Evolutionary conservation across 2,797 vertebrate species (phyloP).

Genomic region (Salmo trutta): DNA sequence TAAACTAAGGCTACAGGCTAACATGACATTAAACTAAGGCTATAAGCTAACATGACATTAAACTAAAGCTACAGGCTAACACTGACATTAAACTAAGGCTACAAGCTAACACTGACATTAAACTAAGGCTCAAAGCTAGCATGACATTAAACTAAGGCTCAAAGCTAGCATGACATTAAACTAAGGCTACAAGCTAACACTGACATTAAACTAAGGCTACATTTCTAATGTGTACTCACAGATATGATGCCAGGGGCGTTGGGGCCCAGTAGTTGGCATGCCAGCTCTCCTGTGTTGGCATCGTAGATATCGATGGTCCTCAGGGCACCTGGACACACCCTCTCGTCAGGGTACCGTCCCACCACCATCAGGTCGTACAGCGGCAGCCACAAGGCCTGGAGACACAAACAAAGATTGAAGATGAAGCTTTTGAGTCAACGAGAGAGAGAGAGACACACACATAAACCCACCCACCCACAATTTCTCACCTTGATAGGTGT

Average conservation of each 20-base stretch:
- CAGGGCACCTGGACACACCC: conserved; percentile 76
- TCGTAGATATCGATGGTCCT: conserved; percentile 90
- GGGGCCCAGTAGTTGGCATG: conserved; percentile 84
- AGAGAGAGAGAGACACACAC: background rate
- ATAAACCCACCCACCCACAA: background rate
- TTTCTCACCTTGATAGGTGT: conserved; percentile 89
- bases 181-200: too few relatives aligned
- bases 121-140: too few relatives aligned
- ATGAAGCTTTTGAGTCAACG: background rate
- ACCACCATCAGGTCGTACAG: conserved; percentile 87
- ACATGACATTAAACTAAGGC: too few relatives aligned
- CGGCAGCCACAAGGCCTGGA: conserved; percentile 94
- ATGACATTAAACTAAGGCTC: too few relatives aligned
- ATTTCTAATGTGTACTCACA: conserved; percentile 71
- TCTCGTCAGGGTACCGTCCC: conserved; percentile 88
- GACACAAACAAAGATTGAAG: conserved; percentile 30
- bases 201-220: too few relatives aligned
- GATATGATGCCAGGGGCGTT: conserved; percentile 87
- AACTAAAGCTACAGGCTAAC: too few relatives aligned
- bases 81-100: too few relatives aligned
- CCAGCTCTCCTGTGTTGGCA: conserved; percentile 81
- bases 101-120: too few relatives aligned
- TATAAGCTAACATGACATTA: too few relatives aligned
- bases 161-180: too few relatives aligned
- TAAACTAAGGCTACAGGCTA: too few relatives aligned